Evolutionary conservation across 2,888 invertebrate genomes (phyloP).

Genomic region (Stegana nigrithorax): DNA sequence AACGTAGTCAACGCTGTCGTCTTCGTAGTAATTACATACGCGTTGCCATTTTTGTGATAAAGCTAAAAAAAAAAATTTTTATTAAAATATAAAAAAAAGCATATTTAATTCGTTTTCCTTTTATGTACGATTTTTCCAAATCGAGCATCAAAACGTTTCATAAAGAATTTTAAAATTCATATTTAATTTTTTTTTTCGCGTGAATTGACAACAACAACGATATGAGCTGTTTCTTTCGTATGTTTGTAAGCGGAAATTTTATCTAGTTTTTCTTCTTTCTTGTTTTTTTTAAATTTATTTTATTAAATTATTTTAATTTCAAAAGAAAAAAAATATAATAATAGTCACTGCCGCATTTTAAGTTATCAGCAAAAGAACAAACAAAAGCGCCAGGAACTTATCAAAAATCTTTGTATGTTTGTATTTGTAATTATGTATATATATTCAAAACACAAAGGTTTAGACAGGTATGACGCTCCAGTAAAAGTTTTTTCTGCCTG

Average conservation of each 20-base stretch:
- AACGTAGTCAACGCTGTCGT: neutral
- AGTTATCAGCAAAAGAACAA: neutral
- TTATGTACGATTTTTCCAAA: too few species aligned
- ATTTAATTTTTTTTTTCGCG: too few species aligned
- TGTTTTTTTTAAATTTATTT: neutral
- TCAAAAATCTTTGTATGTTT: neutral
- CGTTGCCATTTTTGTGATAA: neutral
- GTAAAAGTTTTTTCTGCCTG: neutral
- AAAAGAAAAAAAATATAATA: neutral
- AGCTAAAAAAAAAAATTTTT: neutral
- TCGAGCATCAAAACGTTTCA: too few species aligned
- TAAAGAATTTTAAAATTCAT: constrained; percentile 6
- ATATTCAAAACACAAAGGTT: too few species aligned
- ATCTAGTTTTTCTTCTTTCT: neutral
- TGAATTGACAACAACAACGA: constrained; percentile 21
- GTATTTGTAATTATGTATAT: neutral
- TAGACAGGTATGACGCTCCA: too few species aligned
- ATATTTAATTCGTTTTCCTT: neutral
- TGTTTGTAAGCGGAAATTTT: constrained; percentile 47
- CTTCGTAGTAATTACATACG: neutral
- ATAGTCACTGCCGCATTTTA: neutral
- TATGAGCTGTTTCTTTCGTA: constrained; percentile 54
- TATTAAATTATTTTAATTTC: constrained; percentile 15
- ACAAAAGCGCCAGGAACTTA: neutral
- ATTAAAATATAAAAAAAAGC: neutral